Percentiles rank a stretch among this genome's conserved stretches.
phyloP scores from a whole-genome alignment of 1,140 invertebrate genomes.

The Ganaspis sp. region DNA sequence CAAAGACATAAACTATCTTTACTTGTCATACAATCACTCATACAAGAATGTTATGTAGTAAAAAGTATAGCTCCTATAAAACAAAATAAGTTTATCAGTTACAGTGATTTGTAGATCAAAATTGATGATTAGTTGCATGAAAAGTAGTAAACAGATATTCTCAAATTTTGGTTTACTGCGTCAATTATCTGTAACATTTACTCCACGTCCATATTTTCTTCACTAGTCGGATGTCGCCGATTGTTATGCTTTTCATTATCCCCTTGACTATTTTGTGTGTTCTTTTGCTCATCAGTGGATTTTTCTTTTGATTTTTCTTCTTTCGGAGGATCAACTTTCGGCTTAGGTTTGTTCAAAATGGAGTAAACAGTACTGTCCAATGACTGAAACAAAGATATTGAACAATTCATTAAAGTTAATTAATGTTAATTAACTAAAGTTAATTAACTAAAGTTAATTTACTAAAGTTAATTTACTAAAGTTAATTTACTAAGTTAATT shows the following conservation, averaged over 20 bases:
- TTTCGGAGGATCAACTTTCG: conserved; percentile 79
- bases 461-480: not conserved
- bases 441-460: not conserved
- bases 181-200: conserved; percentile 45
- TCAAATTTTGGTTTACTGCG: not conserved
- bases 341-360: conserved; percentile 91
- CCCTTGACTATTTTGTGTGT: conserved; percentile 61
- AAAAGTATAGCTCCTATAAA: too few relatives aligned
- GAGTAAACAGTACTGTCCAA: conserved; percentile 84
- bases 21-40: too few relatives aligned
- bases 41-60: too few relatives aligned
- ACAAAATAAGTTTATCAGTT: not conserved
- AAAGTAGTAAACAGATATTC: not conserved
- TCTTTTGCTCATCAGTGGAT: conserved; percentile 59
- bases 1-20: too few relatives aligned
- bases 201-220: conserved; percentile 78
- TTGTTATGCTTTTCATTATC: conserved; percentile 71
- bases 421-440: conserved; percentile 6
- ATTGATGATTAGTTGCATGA: not conserved
- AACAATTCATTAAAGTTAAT: conserved; percentile 25
- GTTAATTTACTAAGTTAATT: too few relatives aligned
- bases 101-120: not conserved
- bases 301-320: conserved; percentile 69
- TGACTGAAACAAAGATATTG: conserved; percentile 69
- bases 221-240: conserved; percentile 74